Evolutionary conservation across 2,888 invertebrate genomes (phyloP), one percentile per base, ranked within the genome.

Genomic region (Ornithoptera alexandrae): DNA sequence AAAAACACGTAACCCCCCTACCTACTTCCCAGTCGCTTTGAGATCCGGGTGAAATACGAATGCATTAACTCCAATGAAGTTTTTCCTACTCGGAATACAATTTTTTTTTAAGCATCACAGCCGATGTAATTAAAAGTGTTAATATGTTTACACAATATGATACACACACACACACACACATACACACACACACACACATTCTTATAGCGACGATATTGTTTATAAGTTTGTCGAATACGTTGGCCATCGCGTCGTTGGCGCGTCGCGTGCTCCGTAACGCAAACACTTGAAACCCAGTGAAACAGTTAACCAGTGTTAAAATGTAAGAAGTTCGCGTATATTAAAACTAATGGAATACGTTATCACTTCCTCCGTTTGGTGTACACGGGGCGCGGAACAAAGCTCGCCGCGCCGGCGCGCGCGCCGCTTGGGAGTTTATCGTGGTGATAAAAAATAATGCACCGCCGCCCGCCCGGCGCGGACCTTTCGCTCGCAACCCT

Each of bases 401-500:
- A 56, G n/a, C 7, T 10, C 20, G 20, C 20, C 7, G 8, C 20
- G 0, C 1, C 18, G 2, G n/a, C 20, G 56, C 53, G 6, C 1
- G 6, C 18, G 53, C n/a, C 6, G 6, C 53, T 53, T 1, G 46
- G 4, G 46, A 50, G 18, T 50, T 24, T 30, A 53, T 10, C 18
- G 18, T 6, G 46, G 30, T 20, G 20, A 56, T 69, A 69, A 69
- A 61, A 65, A 60, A 53, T 69, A 69, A 69, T 65, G 69, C 61
- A 57, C 30, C 59, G 46, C 22, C 65, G 56, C 69, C 46, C 69
- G 62, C 69, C 56, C 24, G 10, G 60, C 42, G 22, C 15, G 61
- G 60, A 67, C 65, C 59, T 64, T 15, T 58, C 62, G 57, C 65
- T 68, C 65, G 73, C 83, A 84, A 87, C 84, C 86, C 85, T 85